phyloP scores from a whole-genome alignment of 64 coral and sea anemone species.

The Astreopora myriophthalma region DNA sequence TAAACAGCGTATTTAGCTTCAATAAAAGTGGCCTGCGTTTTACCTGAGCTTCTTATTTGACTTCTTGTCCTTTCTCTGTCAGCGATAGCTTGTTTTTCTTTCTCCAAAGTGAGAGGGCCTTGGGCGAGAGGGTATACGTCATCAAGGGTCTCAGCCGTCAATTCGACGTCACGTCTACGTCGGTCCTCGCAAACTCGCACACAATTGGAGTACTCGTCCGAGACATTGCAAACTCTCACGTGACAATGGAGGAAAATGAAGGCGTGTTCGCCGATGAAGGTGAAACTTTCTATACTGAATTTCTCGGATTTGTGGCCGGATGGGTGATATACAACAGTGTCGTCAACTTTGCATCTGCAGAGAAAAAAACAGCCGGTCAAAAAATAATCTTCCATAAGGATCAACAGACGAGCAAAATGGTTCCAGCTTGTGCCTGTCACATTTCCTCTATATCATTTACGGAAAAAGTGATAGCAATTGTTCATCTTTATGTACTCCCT shows the following conservation, averaged over 20 bases:
- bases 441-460: too few relatives aligned
- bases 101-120: neutral
- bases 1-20: neutral
- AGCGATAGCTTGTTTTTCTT: neutral
- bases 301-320: neutral
- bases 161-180: slow-evolving; percentile 16
- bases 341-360: slow-evolving; percentile 11
- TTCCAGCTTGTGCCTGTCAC: neutral
- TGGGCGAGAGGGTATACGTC: slow-evolving; percentile 45
- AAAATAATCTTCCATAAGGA: neutral
- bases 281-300: slow-evolving; percentile 29
- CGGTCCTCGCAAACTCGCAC: slow-evolving; percentile 22
- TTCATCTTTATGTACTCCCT: too few relatives aligned
- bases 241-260: slow-evolving; percentile 25
- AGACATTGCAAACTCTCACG: slow-evolving; percentile 1
- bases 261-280: slow-evolving; percentile 1
- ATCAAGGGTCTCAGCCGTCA: neutral
- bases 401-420: neutral
- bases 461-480: neutral
- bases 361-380: neutral
- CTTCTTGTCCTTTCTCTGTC: neutral
- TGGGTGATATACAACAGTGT: slow-evolving; percentile 9
- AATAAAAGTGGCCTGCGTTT: neutral
- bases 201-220: slow-evolving; percentile 17
- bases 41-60: neutral